Percentiles rank a stretch among this genome's conserved stretches.
phyloP scores from a whole-genome alignment of 2,888 invertebrate genomes.

The Chouioia cunea region DNA sequence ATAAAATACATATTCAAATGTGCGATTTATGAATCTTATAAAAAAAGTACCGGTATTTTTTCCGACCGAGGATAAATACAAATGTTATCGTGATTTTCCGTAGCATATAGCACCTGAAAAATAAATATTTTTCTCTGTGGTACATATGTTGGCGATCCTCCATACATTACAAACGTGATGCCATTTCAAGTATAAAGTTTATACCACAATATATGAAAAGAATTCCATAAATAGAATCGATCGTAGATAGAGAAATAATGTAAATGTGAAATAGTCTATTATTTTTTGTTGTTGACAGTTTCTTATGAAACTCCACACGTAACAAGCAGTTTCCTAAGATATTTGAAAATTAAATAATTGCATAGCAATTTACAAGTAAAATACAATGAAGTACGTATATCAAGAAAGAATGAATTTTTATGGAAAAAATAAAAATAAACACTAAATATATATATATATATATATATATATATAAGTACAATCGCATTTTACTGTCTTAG shows the following conservation, averaged over 20 bases:
- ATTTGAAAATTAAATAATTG: constrained; percentile 27
- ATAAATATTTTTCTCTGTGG: constrained; percentile 41
- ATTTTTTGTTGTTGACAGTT: constrained; percentile 42
- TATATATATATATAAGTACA: too few relatives aligned
- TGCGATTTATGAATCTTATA: too few relatives aligned
- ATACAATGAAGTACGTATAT: too few relatives aligned
- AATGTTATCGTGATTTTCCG: constrained; percentile 42
- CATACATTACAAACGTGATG: constrained; percentile 33
- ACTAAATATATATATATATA: too few relatives aligned
- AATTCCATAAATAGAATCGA: constrained; percentile 38
- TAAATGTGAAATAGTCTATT: constrained; percentile 40
- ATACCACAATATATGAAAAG: constrained; percentile 18
- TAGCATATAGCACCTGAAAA: constrained; percentile 31
- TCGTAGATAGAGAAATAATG: constrained; percentile 27
- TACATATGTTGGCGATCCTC: constrained; percentile 33
- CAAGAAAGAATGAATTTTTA: constrained; percentile 9
- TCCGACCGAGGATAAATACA: constrained; percentile 33
- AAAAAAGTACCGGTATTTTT: constrained; percentile 22
- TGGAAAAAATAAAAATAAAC: constrained; percentile 20
- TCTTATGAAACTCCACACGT: constrained; percentile 29
- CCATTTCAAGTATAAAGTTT: constrained; percentile 19
- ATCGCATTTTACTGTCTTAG: constrained; percentile 23
- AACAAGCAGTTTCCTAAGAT: constrained; percentile 31
- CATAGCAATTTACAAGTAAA: not conserved
- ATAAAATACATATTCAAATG: constrained; percentile 10